phyloP scores from a whole-genome alignment of 2,888 invertebrate species.

The Eurois occulta region DNA sequence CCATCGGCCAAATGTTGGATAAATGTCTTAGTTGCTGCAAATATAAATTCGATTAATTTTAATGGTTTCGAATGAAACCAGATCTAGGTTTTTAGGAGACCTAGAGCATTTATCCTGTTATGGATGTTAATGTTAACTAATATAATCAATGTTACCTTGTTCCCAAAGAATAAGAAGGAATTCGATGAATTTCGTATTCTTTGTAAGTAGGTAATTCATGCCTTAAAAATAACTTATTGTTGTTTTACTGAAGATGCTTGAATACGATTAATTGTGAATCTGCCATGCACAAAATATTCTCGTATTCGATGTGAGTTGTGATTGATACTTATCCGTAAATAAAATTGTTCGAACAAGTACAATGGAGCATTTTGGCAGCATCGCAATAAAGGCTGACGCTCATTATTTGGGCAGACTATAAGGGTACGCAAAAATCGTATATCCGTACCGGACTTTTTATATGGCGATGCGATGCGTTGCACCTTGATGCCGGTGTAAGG shows the following conservation, averaged over 20 bases:
- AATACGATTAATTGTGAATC: neutral
- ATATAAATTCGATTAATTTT: neutral
- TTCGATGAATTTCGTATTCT: neutral
- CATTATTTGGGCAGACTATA: neutral
- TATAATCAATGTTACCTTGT: slow-evolving; percentile 37
- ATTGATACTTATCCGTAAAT: neutral
- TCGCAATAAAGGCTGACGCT: neutral
- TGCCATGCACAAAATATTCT: slow-evolving; percentile 22
- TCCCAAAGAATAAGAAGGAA: slow-evolving; percentile 40
- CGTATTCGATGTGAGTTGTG: neutral
- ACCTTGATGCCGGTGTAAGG: neutral
- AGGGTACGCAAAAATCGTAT: neutral
- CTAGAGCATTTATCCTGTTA: neutral
- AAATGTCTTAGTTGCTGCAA: neutral
- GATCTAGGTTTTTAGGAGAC: neutral
- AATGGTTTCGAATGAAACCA: neutral
- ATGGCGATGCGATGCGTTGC: neutral
- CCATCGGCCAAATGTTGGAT: too few species aligned
- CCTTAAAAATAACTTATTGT: neutral
- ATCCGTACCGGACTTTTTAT: neutral
- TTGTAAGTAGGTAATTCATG: neutral
- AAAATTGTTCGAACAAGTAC: neutral
- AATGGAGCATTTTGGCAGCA: neutral
- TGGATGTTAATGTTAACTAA: neutral
- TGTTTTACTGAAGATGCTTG: neutral